Percentiles rank a stretch among this genome's conserved stretches.
These are phyloP conservation scores for Albula glossodonta DNA, from an alignment of 2,113 vertebrate genomes.

Conservation along the genomic window DNA sequence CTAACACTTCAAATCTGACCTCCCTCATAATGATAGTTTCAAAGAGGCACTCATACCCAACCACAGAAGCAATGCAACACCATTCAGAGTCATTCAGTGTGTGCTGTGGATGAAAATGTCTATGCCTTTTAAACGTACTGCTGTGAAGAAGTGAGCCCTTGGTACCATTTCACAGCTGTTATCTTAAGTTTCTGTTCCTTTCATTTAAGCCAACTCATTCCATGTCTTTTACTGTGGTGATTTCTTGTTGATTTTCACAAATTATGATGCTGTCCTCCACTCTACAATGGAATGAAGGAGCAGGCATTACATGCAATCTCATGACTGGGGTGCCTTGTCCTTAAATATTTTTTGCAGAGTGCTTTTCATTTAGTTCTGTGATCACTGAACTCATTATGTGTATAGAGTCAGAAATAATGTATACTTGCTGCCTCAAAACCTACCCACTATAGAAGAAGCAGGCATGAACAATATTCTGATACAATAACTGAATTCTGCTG, in stretches of 20 bases:
- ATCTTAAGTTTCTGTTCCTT: not conserved
- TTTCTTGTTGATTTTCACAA: not conserved
- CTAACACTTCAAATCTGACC: not conserved
- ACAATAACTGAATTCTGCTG: too few relatives aligned
- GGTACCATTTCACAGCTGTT: not conserved
- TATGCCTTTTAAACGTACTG: not conserved
- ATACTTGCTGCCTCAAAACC: not conserved
- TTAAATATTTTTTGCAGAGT: not conserved
- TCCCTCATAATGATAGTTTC: not conserved
- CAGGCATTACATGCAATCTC: not conserved
- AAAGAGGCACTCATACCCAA: constrained; percentile 6
- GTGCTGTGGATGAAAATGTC: not conserved
- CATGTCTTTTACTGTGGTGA: not conserved
- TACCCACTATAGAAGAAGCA: not conserved
- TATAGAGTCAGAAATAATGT: not conserved
- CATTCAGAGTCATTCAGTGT: not conserved
- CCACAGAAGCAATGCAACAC: not conserved
- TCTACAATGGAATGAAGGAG: not conserved
- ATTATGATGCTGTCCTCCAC: not conserved
- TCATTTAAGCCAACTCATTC: not conserved
- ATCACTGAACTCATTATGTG: not conserved
- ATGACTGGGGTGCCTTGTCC: not conserved
- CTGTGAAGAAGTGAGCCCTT: not conserved
- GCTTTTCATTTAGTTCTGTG: not conserved
- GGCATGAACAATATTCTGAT: not conserved